Conservation (phyloP, 2,888 invertebrate species). For the Parasteatoda lunata region DNA sequence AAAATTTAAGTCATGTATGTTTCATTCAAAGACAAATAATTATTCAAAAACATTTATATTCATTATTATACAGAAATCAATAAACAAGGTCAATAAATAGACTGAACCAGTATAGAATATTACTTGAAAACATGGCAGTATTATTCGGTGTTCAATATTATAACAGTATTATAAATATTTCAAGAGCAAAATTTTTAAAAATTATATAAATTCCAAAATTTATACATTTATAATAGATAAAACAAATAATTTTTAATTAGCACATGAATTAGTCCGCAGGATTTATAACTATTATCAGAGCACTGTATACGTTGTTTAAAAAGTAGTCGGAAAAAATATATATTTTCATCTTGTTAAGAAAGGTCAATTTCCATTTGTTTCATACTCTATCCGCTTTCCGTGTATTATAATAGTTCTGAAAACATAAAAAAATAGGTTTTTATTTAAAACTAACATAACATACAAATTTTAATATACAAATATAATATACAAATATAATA, state of each 20-base stretch:
- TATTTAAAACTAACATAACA: background rate
- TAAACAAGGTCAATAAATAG: no score
- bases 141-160: background rate
- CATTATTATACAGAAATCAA: no score
- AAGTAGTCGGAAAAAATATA: background rate
- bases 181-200: background rate
- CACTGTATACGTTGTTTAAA: background rate
- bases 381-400: conserved; percentile 11
- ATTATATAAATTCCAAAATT: background rate
- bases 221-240: background rate
- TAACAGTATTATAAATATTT: background rate
- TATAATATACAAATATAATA: no score
- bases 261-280: background rate
- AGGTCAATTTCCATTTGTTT: conserved; percentile 1
- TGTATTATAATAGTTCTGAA: conserved; percentile 36
- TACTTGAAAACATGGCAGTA: no score
- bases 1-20: no score
- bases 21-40: no score
- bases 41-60: no score
- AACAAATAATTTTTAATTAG: no score
- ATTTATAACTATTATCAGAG: background rate
- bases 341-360: background rate
- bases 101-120: no score
- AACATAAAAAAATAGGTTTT: background rate
- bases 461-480: no score